Conservation (phyloP, 2,113 vertebrate genomes). For the Ageneiosus marmoratus region DNA sequence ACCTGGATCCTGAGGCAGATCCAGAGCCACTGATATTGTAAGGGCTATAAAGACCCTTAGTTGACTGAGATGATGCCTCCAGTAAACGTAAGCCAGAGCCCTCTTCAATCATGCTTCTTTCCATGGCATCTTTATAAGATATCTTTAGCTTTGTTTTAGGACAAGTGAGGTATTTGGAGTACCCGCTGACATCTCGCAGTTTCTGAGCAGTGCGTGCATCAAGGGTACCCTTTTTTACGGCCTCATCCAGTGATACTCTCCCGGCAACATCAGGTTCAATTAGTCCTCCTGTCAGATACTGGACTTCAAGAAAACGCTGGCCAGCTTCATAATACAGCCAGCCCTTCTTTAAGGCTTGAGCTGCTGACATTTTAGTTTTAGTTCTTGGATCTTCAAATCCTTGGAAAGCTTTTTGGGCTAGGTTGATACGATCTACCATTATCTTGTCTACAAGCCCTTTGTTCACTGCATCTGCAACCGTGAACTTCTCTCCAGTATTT, state of each 20-base stretch:
- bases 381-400: constrained; percentile 97
- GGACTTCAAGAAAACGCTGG: constrained; percentile 94
- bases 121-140: constrained; percentile 97
- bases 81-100: constrained; percentile 86
- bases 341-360: constrained; percentile 95
- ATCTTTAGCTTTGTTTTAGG: constrained; percentile 98
- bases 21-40: constrained; percentile 90
- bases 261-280: constrained; percentile 83
- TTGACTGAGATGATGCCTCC: constrained; percentile 91
- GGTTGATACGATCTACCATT: constrained; percentile 96
- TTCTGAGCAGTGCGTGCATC: constrained; percentile 93
- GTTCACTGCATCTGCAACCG: constrained; percentile 81
- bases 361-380: constrained; percentile 95
- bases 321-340: constrained; percentile 97
- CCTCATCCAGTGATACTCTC: constrained; percentile 88
- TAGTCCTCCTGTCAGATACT: constrained; percentile 93
- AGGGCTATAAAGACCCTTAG: constrained; percentile 95
- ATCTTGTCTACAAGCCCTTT: constrained; percentile 92
- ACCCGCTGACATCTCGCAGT: constrained; percentile 85
- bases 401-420: constrained; percentile 93
- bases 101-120: constrained; percentile 94
- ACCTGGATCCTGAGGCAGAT: constrained; percentile 84
- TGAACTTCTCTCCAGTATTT: constrained; percentile 82
- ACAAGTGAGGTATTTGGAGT: constrained; percentile 96
- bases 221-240: constrained; percentile 87